Evolutionary conservation across 2,113 vertebrate genomes (phyloP).

Genomic region (Erythrolamprus reginae): DNA sequence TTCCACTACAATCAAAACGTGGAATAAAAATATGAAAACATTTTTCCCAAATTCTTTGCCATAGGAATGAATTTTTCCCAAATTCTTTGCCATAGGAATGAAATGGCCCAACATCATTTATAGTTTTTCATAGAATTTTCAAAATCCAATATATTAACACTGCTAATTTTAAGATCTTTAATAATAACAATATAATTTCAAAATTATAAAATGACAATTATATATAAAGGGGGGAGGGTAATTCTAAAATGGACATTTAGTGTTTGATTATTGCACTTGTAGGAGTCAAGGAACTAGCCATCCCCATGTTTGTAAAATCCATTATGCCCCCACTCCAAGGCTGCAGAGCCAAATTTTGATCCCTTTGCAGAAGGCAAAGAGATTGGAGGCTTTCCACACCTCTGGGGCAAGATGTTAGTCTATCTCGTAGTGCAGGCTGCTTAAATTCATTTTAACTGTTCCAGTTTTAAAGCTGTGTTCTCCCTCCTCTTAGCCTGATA

Average conservation of each 20-base stretch:
- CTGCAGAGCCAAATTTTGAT: too few species aligned
- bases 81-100: not conserved
- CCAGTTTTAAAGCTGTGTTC: not conserved
- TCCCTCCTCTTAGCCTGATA: not conserved
- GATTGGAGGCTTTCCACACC: too few species aligned
- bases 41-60: not conserved
- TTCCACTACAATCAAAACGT: not conserved
- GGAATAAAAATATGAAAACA: not conserved
- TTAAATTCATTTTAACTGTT: not conserved
- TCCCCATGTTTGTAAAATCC: too few species aligned
- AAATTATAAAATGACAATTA: too few species aligned
- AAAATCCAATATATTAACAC: not conserved
- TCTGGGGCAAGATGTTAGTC: too few species aligned
- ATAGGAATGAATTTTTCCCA: not conserved
- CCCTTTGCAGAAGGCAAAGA: too few species aligned
- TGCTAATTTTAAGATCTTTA: not conserved
- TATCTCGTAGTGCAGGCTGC: not conserved
- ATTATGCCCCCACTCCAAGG: too few species aligned
- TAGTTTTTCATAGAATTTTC: not conserved
- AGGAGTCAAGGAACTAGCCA: too few species aligned
- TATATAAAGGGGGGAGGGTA: too few species aligned
- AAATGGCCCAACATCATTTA: not conserved
- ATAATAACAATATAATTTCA: not conserved
- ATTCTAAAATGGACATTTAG: too few species aligned
- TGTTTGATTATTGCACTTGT: too few species aligned